These are phyloP conservation scores for Gracilinanus agilis DNA, from an alignment of 2,113 vertebrate species.

Conservation along the genomic window DNA sequence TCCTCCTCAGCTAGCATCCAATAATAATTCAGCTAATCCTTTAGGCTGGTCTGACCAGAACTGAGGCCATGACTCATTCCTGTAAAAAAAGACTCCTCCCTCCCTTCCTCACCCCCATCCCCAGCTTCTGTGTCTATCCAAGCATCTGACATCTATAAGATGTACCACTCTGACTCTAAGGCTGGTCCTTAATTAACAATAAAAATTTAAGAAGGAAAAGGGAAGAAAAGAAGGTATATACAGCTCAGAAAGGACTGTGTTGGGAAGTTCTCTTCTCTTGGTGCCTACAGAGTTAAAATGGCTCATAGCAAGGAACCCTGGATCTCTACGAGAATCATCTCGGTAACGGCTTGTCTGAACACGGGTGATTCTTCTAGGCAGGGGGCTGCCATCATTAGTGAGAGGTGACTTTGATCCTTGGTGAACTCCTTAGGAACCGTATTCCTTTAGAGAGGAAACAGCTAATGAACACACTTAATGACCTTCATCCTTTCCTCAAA, in stretches of 20 bases:
- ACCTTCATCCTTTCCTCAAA: conserved; percentile 59
- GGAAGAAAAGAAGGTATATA: background rate
- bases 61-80: too few species aligned
- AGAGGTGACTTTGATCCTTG: conserved; percentile 71
- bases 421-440: conserved; percentile 42
- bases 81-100: conserved; percentile 33
- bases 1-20: conserved; percentile 57
- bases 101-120: conserved; percentile 38
- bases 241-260: background rate
- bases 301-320: background rate
- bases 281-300: background rate
- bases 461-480: conserved; percentile 54
- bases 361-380: conserved; percentile 27
- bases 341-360: conserved; percentile 39
- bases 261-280: background rate
- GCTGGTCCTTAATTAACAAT: conserved; percentile 30
- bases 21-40: conserved; percentile 69
- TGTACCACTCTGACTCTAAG: background rate
- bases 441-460: conserved; percentile 62
- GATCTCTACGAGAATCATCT: background rate
- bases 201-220: background rate
- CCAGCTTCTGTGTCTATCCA: conserved; percentile 24
- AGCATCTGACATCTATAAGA: conserved; percentile 18
- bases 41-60: conserved; percentile 55
- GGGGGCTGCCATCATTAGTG: conserved; percentile 30